Conservation (phyloP, 2,888 invertebrate genomes). For the Eupsilia transversa region DNA sequence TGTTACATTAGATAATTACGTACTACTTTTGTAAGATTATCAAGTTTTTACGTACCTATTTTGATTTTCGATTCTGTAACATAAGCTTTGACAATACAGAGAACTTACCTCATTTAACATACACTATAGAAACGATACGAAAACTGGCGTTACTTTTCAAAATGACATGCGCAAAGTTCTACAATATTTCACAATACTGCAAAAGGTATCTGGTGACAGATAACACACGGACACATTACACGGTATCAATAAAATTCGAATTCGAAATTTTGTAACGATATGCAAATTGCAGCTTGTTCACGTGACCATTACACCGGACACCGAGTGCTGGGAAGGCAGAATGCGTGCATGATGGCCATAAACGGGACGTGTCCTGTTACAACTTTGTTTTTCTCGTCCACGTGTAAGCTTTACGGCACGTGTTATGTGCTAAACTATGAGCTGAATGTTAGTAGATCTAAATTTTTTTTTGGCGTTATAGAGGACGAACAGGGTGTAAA, state of each 20-base stretch:
- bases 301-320: slow-evolving; percentile 9
- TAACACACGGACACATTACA: neutral
- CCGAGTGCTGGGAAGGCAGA: neutral
- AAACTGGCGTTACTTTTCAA: neutral
- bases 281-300: slow-evolving; percentile 29
- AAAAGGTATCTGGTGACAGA: too few species aligned
- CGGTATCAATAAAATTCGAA: slow-evolving; percentile 11
- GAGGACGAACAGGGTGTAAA: too few species aligned
- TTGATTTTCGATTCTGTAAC: too few species aligned
- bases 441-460: neutral
- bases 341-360: neutral
- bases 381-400: slow-evolving; percentile 4
- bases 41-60: neutral
- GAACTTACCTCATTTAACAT: neutral
- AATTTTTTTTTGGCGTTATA: neutral
- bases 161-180: neutral
- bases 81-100: neutral
- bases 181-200: neutral
- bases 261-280: slow-evolving; percentile 29
- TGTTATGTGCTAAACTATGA: slow-evolving; percentile 1
- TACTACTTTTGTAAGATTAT: neutral
- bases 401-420: slow-evolving; percentile 14
- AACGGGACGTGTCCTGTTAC: too few species aligned
- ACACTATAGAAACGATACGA: neutral
- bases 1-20: neutral